phyloP scores from a whole-genome alignment of 1,140 invertebrate species.

The Drosophila erecta region DNA sequence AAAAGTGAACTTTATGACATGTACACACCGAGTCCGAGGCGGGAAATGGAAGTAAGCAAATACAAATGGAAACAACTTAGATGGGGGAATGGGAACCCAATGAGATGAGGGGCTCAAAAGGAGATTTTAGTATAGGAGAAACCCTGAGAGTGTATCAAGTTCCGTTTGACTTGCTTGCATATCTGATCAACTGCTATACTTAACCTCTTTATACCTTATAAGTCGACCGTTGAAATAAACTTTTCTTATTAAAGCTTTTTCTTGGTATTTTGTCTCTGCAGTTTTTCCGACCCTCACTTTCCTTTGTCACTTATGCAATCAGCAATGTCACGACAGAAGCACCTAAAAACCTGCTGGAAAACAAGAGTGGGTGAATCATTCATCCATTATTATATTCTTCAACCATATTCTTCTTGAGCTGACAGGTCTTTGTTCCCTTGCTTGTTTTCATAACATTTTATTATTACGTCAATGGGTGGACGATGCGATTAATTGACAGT shows the following conservation, averaged over 20 bases:
- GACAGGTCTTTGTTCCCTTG: neutral
- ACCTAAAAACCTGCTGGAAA: neutral
- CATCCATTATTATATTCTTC: neutral
- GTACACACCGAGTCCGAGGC: neutral
- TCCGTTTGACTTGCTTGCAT: no score
- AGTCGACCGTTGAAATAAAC: no score
- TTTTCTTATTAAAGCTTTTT: neutral
- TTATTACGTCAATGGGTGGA: conserved; percentile 46
- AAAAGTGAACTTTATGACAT: conserved; percentile 8
- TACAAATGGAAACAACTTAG: conserved; percentile 21
- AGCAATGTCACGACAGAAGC: neutral
- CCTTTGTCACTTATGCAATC: conserved; percentile 20
- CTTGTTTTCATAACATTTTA: conserved; percentile 39
- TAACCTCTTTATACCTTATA: no score
- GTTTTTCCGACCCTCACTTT: neutral
- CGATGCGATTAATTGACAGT: conserved; percentile 26
- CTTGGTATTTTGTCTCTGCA: neutral
- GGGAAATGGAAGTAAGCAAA: conserved; percentile 1
- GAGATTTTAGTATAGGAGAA: neutral
- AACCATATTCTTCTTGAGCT: no score
- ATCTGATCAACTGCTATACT: no score
- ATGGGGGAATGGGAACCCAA: neutral
- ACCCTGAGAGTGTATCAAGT: no score
- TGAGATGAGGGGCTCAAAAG: neutral
- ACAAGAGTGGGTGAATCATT: neutral